Base-by-base conservation (phyloP, 1,140 invertebrate species). In the Drosophila burlai region DNA sequence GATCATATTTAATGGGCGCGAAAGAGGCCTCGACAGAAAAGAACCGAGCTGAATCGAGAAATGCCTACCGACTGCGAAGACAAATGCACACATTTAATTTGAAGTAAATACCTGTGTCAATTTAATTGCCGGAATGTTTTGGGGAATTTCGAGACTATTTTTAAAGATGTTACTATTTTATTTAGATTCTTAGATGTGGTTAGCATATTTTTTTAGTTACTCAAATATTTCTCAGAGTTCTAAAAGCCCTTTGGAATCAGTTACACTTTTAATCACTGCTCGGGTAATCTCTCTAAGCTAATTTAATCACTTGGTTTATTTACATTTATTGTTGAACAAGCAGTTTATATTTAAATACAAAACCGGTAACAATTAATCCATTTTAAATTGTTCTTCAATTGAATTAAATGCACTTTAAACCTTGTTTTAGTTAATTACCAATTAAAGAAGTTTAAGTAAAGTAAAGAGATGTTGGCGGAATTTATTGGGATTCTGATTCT, bases 1-100 rank as follows among this genome's bases (percentile, higher is more conserved):
- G 62, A 60, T 76, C 55, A 77, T 76, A 76, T 76, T 73, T 68
- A 75, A 76, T 75, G 68, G 49, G 68, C 69, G 68, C 69, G 38
- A 40, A 42, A 40, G 69, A 47, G 69, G 54, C 68, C 68, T 71
- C 66, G 18, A 31, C 49, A 55, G 34, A 38, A 16, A 18, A 6
- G 29, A 36, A 2, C 18, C 4, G 18, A 38, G 9, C 34, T 55
- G 54, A 55, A 24, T 55, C 21, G 15, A n/a, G 8, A 49, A 71
- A 18, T 57, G 68, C 43, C 69, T 47, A 58, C 40, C 45, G 31
- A 45, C 34, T 47, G 9, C 40, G 24, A 18, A 29, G 67, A 71
- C 34, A 68, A 71, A 71, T 71, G 52, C 18, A 36, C 45, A 26
- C 40, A 68, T 67, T 55, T 55, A 29, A 54, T 38, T 68, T 29